These are phyloP conservation scores for Thalassarche chlororhynchos DNA, from an alignment of 2,113 vertebrate genomes.

Conservation along the genomic window DNA sequence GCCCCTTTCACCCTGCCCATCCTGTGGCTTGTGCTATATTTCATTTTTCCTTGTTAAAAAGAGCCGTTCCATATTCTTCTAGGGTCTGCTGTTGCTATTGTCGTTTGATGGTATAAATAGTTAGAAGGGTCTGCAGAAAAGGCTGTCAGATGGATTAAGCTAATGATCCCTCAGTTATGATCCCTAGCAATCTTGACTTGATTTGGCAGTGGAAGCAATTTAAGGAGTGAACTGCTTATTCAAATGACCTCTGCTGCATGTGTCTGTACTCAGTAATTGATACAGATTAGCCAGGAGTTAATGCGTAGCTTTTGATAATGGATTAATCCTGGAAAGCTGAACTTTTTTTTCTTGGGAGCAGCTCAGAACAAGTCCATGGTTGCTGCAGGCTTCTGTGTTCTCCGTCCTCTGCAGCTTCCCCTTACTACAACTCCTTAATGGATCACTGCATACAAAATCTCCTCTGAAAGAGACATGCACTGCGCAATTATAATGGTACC, in stretches of 20 bases:
- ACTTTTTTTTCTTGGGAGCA: background rate
- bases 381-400: background rate
- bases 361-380: background rate
- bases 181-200: background rate
- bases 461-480: background rate
- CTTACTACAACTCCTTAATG: background rate
- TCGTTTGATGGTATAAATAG: background rate
- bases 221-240: slow-evolving; percentile 16
- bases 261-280: slow-evolving; percentile 26
- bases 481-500: background rate
- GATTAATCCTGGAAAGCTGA: slow-evolving; percentile 48
- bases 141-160: background rate
- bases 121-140: slow-evolving; percentile 3
- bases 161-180: background rate
- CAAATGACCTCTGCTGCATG: slow-evolving; percentile 31
- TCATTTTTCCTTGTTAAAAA: background rate
- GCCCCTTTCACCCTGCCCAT: background rate
- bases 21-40: background rate
- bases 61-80: background rate
- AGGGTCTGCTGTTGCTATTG: background rate
- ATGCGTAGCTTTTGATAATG: slow-evolving; percentile 8
- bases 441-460: background rate
- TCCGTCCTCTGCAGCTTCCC: background rate
- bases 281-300: slow-evolving; percentile 42
- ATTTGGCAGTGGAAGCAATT: slow-evolving; percentile 32